These are phyloP conservation scores for Chrysolina americana DNA, from an alignment of 2,888 invertebrate species.

Conservation along the genomic window DNA sequence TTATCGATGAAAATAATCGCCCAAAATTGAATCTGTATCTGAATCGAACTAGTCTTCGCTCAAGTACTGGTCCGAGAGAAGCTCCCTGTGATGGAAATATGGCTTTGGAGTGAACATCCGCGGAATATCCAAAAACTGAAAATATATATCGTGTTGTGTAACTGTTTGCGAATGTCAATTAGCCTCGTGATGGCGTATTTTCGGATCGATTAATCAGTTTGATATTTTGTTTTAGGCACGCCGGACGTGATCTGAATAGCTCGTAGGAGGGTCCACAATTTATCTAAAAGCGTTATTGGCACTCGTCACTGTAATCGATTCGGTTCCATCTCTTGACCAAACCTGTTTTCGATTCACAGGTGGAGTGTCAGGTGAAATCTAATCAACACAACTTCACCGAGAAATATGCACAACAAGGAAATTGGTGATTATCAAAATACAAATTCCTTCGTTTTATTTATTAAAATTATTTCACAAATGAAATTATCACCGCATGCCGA, in stretches of 20 bases:
- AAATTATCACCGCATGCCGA: no score
- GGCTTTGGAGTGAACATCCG: background rate
- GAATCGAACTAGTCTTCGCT: background rate
- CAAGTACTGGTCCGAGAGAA: background rate
- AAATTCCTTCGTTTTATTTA: no score
- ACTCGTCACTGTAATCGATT: background rate
- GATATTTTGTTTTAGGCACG: slow-evolving; percentile 43
- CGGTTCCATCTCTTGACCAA: no score
- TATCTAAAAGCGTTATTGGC: slow-evolving; percentile 16
- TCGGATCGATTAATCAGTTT: slow-evolving; percentile 37
- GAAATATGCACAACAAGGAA: no score
- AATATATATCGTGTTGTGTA: slow-evolving; percentile 26
- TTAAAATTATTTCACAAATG: no score
- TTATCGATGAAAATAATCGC: background rate
- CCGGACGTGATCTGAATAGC: slow-evolving; percentile 35
- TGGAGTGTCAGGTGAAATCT: no score
- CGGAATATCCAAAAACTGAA: background rate
- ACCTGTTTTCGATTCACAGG: no score
- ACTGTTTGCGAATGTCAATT: slow-evolving; percentile 36
- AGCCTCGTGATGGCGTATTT: slow-evolving; percentile 39
- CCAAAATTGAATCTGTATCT: background rate
- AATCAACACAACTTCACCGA: background rate
- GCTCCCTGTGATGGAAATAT: background rate
- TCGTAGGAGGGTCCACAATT: background rate
- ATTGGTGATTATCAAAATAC: no score